Percentiles rank a stretch among this genome's conserved stretches.
Conservation (phyloP, 35 echinoderm and acorn worm genomes). For the Eucidaris tribuloides region DNA sequence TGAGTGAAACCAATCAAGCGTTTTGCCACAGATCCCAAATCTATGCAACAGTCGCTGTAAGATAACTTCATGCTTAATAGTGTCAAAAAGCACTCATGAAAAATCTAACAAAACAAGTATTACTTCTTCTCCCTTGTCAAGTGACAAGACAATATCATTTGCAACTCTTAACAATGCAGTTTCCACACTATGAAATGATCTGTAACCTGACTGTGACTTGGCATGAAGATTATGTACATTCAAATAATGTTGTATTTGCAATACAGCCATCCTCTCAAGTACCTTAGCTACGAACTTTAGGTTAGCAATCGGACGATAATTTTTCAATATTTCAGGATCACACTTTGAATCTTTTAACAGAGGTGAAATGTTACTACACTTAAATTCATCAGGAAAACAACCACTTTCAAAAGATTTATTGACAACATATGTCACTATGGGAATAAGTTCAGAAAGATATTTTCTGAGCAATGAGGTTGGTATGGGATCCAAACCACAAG, state of each 20-base stretch:
- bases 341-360: not conserved
- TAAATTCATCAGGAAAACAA: not conserved
- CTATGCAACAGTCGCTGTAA: not conserved
- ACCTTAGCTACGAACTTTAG: not conserved
- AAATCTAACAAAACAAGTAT: not conserved
- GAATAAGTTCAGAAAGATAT: not conserved
- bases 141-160: not conserved
- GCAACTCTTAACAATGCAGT: not conserved
- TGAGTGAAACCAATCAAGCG: not conserved
- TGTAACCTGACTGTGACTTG: not conserved
- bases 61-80: not conserved
- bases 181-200: constrained; percentile 1
- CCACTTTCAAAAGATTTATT: not conserved
- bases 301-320: constrained; percentile 7
- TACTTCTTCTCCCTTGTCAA: too few relatives aligned
- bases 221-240: not conserved
- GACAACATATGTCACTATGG: not conserved
- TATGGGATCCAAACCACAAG: not conserved
- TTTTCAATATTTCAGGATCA: not conserved
- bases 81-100: not conserved
- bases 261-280: not conserved
- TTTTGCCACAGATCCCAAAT: not conserved
- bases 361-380: not conserved
- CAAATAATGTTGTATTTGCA: not conserved
- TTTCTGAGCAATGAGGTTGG: not conserved